Percentiles rank a stretch among this genome's conserved stretches.
Conservation (phyloP, 2,797 vertebrate genomes). For the Telmatherina bonti region DNA sequence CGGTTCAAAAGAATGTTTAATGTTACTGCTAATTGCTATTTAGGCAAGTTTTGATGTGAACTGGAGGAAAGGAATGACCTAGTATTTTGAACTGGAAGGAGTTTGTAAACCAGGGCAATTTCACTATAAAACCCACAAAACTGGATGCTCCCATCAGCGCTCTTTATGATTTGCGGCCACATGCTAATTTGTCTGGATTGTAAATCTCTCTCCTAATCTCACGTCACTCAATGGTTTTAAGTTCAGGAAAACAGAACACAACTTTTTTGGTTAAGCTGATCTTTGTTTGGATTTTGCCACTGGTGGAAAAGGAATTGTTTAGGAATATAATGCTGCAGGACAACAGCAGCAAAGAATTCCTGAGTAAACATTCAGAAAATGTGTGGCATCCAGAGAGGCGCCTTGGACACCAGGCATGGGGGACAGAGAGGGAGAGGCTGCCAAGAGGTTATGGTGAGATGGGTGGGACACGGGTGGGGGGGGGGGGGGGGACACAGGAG, state of each 20-base stretch:
- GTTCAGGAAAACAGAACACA: background rate
- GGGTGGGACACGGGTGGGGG: slow-evolving; percentile 35
- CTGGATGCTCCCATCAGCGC: background rate
- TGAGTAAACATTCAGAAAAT: slow-evolving; percentile 76
- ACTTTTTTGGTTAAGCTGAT: background rate
- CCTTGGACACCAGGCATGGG: slow-evolving; percentile 60
- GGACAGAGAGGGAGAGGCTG: slow-evolving; percentile 33
- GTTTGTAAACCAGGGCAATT: no score
- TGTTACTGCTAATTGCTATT: no score
- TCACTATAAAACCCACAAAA: background rate
- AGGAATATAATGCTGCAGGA: slow-evolving; percentile 32
- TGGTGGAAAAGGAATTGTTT: slow-evolving; percentile 1
- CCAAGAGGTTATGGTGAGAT: slow-evolving; percentile 35
- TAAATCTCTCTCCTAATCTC: background rate
- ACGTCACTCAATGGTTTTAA: background rate
- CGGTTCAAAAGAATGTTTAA: background rate
- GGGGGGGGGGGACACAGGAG: slow-evolving; percentile 29
- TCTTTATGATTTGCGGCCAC: background rate
- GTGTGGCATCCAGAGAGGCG: slow-evolving; percentile 70
- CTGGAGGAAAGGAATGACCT: background rate
- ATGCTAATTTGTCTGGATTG: background rate
- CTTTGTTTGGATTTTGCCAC: background rate
- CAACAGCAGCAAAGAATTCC: slow-evolving; percentile 54
- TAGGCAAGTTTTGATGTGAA: no score
- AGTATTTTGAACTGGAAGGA: background rate